Evolutionary conservation across 2,888 invertebrate species (phyloP).

Genomic region (Coleophora flavipennella): DNA sequence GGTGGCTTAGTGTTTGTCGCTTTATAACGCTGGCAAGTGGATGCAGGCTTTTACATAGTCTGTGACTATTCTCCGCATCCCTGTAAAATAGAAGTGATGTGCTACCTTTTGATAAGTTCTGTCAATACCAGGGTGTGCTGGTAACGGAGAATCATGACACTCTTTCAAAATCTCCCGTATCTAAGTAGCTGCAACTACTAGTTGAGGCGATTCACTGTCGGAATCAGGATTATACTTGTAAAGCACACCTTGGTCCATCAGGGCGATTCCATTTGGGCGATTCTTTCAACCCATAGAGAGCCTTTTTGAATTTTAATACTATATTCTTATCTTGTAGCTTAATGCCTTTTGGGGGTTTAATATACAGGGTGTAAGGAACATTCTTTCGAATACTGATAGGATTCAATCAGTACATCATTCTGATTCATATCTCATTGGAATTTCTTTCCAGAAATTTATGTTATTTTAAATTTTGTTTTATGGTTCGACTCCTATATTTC

Average conservation of each 20-base stretch:
- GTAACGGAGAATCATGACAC: constrained; percentile 8
- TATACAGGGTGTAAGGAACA: too few species aligned
- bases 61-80: constrained; percentile 14
- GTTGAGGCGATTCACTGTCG: constrained; percentile 1
- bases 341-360: too few species aligned
- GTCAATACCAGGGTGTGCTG: constrained; percentile 11
- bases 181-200: constrained; percentile 1
- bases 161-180: constrained; percentile 1
- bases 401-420: too few species aligned
- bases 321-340: too few species aligned
- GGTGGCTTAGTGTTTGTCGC: constrained; percentile 10
- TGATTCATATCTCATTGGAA: too few species aligned
- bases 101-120: constrained; percentile 5
- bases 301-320: too few species aligned
- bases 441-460: too few species aligned
- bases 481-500: too few species aligned
- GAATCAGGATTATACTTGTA: constrained; percentile 1
- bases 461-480: too few species aligned
- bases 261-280: too few species aligned
- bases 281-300: too few species aligned
- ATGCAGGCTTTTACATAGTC: constrained; percentile 11
- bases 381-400: too few species aligned
- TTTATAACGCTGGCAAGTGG: constrained; percentile 15
- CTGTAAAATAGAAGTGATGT: constrained; percentile 6
- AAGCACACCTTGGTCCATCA: constrained; percentile 1